Conservation (phyloP, 2,113 vertebrate genomes). For the Okapia johnstoni region DNA sequence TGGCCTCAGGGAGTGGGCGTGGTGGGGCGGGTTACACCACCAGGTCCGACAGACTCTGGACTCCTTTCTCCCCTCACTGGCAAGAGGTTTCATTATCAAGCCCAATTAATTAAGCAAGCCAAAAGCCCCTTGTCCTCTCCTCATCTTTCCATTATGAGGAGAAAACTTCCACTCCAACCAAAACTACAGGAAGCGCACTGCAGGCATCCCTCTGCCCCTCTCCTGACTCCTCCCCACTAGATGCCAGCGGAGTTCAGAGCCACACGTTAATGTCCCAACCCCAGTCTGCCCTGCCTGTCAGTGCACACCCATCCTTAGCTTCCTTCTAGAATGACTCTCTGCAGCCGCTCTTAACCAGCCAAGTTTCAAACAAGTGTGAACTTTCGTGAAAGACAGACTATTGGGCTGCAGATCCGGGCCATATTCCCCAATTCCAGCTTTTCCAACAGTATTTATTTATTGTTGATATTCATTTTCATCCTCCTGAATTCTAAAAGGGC, state of each 20-base stretch:
- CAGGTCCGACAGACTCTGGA: neutral
- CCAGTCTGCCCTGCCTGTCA: no score
- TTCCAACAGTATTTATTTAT: neutral
- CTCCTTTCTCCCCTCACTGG: neutral
- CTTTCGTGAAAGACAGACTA: neutral
- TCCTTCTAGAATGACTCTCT: neutral
- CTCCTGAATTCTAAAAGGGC: neutral
- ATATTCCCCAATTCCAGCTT: neutral
- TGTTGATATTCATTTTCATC: neutral
- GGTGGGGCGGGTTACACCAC: rapidly evolving
- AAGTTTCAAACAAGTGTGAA: neutral
- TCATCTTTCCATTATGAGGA: neutral
- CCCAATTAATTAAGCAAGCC: neutral
- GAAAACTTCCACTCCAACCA: neutral
- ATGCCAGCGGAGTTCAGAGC: neutral
- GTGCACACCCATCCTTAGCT: neutral
- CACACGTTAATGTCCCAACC: rapidly evolving
- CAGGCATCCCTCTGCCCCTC: no score
- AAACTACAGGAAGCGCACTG: rapidly evolving
- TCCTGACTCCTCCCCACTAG: no score
- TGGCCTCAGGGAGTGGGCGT: rapidly evolving
- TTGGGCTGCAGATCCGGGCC: neutral
- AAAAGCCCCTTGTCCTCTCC: neutral
- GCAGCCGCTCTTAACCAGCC: neutral
- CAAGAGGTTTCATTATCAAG: neutral